A percentile compares a stretch with the other conserved stretches of the same genome.
These are phyloP conservation scores for Holacanthella duospinosa DNA, from an alignment of 2,888 invertebrate species.

Conservation along the genomic window DNA sequence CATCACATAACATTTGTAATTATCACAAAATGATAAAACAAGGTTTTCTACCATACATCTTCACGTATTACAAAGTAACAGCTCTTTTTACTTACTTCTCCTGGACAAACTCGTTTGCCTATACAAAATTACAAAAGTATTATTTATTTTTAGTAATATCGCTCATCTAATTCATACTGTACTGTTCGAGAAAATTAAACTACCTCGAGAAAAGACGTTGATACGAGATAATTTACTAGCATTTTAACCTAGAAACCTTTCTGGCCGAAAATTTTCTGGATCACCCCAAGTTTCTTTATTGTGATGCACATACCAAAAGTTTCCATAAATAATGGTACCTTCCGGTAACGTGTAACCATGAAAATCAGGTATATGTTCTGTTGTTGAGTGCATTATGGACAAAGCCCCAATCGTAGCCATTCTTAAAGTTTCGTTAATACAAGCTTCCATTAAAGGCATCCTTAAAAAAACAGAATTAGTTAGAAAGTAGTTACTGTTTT, in stretches of 20 bases:
- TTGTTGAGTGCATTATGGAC: conserved; percentile 17
- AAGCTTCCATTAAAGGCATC: conserved; percentile 17
- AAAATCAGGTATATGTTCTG: conserved; percentile 16
- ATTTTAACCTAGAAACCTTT: conserved; percentile 12
- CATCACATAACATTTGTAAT: too few relatives aligned
- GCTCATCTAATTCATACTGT: too few relatives aligned
- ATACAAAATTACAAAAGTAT: too few relatives aligned
- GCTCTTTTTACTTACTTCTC: not conserved
- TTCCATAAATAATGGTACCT: conserved; percentile 17
- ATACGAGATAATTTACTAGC: not conserved
- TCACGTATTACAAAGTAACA: too few relatives aligned
- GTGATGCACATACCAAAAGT: conserved; percentile 21
- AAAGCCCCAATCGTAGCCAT: conserved; percentile 20
- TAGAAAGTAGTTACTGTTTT: too few relatives aligned
- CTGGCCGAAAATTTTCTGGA: conserved; percentile 20
- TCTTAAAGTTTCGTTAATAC: conserved; percentile 17
- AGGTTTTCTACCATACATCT: too few relatives aligned
- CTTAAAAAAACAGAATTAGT: too few relatives aligned
- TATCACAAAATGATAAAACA: too few relatives aligned
- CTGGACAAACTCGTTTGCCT: conserved; percentile 15
- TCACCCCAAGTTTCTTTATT: conserved; percentile 18
- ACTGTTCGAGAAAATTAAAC: too few relatives aligned
- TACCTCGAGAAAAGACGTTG: conserved; percentile 17
- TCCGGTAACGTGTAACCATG: conserved; percentile 17
- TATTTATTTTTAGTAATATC: too few relatives aligned